A percentile compares a stretch with the other conserved stretches of the same genome.
Conservation (phyloP, 2,113 vertebrate species). For the Carassius auratus region DNA sequence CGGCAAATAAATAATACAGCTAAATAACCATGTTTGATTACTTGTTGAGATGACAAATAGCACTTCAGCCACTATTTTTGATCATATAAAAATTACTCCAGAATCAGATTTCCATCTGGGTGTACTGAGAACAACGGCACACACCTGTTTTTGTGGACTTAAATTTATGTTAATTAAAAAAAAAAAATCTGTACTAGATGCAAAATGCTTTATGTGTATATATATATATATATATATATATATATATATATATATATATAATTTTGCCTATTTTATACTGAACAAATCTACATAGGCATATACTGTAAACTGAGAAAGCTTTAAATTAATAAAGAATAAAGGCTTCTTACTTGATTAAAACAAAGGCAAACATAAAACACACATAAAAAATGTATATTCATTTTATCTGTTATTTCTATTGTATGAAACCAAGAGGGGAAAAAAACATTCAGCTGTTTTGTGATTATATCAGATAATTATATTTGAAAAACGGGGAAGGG, state of each 20-base stretch:
- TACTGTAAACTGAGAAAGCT: not conserved
- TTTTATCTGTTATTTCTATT: not conserved
- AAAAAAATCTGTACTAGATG: not conserved
- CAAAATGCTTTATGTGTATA: not conserved
- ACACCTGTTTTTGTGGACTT: not conserved
- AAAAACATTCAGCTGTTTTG: not conserved
- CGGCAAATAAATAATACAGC: not conserved
- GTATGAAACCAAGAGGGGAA: not conserved
- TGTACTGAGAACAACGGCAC: not conserved
- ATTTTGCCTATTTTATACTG: not conserved
- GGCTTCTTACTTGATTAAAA: not conserved
- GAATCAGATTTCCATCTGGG: too few relatives aligned
- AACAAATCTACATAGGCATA: not conserved
- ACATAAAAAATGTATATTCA: not conserved
- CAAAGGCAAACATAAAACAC: not conserved
- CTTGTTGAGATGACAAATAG: not conserved
- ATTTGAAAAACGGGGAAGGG: not conserved
- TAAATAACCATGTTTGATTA: not conserved
- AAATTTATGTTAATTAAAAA: not conserved
- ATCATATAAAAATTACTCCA: not conserved
- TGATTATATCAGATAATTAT: not conserved
- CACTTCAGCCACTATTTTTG: not conserved
- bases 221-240: too few relatives aligned
- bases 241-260: too few relatives aligned
- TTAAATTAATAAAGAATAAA: not conserved